Percentiles rank a stretch among this genome's conserved stretches.
phyloP scores from a whole-genome alignment of 92 coral and sea anemone genomes.

The Chrysogorgia sp. region DNA sequence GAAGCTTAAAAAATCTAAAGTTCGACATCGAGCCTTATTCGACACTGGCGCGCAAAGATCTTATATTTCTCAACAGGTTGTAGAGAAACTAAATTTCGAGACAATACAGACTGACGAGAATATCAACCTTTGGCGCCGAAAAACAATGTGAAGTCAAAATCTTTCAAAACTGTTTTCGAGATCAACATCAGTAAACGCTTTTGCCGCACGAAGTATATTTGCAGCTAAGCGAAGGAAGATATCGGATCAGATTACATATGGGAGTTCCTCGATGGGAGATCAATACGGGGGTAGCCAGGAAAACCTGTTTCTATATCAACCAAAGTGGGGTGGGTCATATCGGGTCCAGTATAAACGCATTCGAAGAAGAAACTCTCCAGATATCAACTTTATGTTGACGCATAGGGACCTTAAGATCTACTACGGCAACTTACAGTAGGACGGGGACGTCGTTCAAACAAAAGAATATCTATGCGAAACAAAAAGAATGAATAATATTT shows the following conservation, averaged over 20 bases:
- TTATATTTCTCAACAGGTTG: conserved; percentile 19
- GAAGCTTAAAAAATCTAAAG: not conserved
- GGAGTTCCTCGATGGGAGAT: not conserved
- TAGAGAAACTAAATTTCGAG: conserved; percentile 19
- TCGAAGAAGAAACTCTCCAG: conserved; percentile 5
- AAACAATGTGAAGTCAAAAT: not conserved
- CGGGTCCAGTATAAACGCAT: no score
- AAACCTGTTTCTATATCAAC: conserved; percentile 7
- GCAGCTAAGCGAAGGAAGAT: not conserved
- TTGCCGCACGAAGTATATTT: not conserved
- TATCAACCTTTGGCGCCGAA: conserved; percentile 17
- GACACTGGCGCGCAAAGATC: conserved; percentile 40
- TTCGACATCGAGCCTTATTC: conserved; percentile 6
- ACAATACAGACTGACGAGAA: conserved; percentile 7
- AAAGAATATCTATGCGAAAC: no score
- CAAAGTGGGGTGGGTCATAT: not conserved
- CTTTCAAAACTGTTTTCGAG: not conserved
- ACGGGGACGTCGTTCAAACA: no score
- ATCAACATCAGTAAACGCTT: not conserved
- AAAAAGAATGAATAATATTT: no score
- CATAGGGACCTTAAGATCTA: no score
- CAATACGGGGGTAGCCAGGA: not conserved
- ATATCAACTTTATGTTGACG: conserved; percentile 34
- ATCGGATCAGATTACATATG: not conserved
- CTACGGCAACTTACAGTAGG: no score